Base-by-base conservation (phyloP, 1,140 invertebrate species). In the Halyomorpha halys region DNA sequence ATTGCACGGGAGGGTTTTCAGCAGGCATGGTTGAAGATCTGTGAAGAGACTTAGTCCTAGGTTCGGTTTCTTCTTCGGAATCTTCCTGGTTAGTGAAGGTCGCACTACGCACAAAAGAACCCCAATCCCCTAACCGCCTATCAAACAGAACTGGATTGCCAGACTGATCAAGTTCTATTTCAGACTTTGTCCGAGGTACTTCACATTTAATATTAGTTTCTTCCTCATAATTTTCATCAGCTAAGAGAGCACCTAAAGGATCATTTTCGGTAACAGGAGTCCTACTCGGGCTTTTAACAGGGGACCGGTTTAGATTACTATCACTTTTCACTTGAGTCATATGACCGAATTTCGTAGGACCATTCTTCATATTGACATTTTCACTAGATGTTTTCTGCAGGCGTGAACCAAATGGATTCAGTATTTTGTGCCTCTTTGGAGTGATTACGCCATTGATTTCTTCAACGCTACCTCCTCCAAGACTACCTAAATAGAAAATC, bases 261-360 rank as follows among this genome's bases (percentile, higher is more conserved):
- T 95, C 92, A 73, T 93, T 93, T 72, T 91, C 83, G 2, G 91
- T 89, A 0, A 94, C 89, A 2, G 89, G 86, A 21, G 89, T 91
- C 51, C 90, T 78, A 19, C 85, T 67, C 47, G 81, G 80, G 71
- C 79, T 81, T 69, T 78, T 78, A 13, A 79, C 66, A 16, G 77
- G 77, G 2, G 78, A 78, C 21, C 60, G 60, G 45, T 47, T 47
- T 30, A 47, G n/a, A 44, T 51, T 19, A 23, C 53, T 56, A 15
- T 56, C 53, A 56, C 53, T 56, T 25, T 25, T 56, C 18, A 56
- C 53, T 25, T 56, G 53, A 11, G 53, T 19, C 18, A 56, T 21
- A 23, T 25, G 6, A 16, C 53, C 53, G 4, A 56, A 56, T 25
- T 56, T 56, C 3, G 53, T 56, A 16, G 18, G 18, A 2, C 47